Evolutionary conservation across 2,888 invertebrate genomes (phyloP).

Genomic region (Nezara viridula): DNA sequence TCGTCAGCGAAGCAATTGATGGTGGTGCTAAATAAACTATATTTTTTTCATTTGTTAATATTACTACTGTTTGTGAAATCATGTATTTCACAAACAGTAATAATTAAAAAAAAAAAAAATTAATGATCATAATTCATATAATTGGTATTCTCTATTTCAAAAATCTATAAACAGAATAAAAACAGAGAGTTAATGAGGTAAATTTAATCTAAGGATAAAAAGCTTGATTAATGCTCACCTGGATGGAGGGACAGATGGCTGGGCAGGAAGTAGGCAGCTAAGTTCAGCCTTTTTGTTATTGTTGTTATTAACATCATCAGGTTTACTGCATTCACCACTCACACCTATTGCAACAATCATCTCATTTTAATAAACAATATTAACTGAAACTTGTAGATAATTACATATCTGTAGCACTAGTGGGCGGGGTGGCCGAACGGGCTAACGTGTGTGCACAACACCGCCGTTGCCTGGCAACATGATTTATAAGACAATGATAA

Average conservation of each 20-base stretch:
- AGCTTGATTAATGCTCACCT: not conserved
- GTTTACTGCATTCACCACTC: slow-evolving; percentile 60
- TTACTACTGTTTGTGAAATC: too few species aligned
- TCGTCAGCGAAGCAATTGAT: too few species aligned
- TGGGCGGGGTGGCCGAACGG: too few species aligned
- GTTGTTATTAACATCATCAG: slow-evolving; percentile 67
- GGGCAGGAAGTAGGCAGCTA: slow-evolving; percentile 77
- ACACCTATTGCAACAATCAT: slow-evolving; percentile 49
- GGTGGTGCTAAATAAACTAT: too few species aligned
- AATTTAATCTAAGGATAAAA: not conserved
- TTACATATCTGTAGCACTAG: too few species aligned
- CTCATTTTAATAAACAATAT: not conserved
- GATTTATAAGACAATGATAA: too few species aligned
- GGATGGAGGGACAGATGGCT: slow-evolving; percentile 68
- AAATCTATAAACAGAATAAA: not conserved
- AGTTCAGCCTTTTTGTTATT: slow-evolving; percentile 73
- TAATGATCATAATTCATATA: too few species aligned
- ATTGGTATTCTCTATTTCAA: not conserved
- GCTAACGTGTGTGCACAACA: too few species aligned
- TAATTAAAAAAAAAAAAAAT: too few species aligned
- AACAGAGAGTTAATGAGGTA: not conserved
- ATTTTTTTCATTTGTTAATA: too few species aligned
- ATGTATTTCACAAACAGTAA: too few species aligned
- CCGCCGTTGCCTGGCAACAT: too few species aligned
- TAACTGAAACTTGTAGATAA: not conserved